Evolutionary conservation across 2,113 vertebrate genomes (phyloP), one percentile per base, ranked within the genome.

Genomic region (Sturnus vulgaris): DNA sequence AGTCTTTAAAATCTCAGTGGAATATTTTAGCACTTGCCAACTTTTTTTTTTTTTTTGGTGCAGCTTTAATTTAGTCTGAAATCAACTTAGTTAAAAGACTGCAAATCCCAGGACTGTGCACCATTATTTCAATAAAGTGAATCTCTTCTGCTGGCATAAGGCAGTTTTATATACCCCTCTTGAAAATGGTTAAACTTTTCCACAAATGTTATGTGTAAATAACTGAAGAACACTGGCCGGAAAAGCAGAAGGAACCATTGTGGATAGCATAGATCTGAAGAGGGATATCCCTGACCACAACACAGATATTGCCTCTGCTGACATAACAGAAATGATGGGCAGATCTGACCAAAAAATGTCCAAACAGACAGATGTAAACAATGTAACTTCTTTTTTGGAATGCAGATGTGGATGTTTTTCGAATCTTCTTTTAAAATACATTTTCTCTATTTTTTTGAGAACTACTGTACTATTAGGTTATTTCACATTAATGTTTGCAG

Each of bases 1-100:
- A 71, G 85, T 84, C 69, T 95, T 90, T 88, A 93, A 75, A 94
- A 90, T 83, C 79, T 78, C 92, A 90, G 61, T 53, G 82, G 82
- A 47, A 68, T 83, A 61, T 75, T 91, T 96, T 47, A 92, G 31
- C 56, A 63, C 28, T 88, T 44, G 64, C 72, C 60, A 82, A 39
- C 15, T 7, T 60, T 50, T 18, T 3, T 16, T 2, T 70, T 72
- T 61, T 66, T 31, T 30, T 33, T 69, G 3, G 5, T 21, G 5
- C 15, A 66, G n/a, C 30, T 91, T 92, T 91, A 92, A 86, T 82
- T 88, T 85, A 56, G 39, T 78, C 79, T 93, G 85, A 90, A 94
- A 91, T 80, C 76, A 90, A 66, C 40, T 47, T 77, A 50, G 50
- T 60, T 88, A 76, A 91, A 79, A 40, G 46, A 93, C 21, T 28